Conservation (phyloP, 2,113 vertebrate genomes). For the Odocoileus hemionus region DNA sequence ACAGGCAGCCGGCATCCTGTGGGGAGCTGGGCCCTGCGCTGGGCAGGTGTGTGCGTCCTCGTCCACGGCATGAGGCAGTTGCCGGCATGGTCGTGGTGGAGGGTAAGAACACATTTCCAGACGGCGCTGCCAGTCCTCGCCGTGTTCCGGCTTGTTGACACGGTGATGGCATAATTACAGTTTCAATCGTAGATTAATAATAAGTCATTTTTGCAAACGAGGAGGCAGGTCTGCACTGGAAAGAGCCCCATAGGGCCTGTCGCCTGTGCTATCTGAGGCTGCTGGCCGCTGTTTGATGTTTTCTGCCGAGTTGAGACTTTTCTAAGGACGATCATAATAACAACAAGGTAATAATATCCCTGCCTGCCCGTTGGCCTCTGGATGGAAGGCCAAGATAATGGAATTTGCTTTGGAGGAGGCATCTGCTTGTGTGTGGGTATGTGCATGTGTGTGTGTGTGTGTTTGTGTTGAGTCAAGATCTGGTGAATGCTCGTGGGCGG, state of each 20-base stretch:
- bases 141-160: conserved; percentile 65
- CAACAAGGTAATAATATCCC: conserved; percentile 40
- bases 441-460: neutral
- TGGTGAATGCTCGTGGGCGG: neutral
- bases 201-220: conserved; percentile 71
- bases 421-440: neutral
- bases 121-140: conserved; percentile 40
- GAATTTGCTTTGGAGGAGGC: neutral
- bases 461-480: neutral
- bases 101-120: conserved; percentile 32
- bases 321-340: neutral
- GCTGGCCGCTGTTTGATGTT: conserved; percentile 74
- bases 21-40: neutral
- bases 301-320: conserved; percentile 56
- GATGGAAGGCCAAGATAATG: neutral
- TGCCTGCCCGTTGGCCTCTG: neutral
- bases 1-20: neutral
- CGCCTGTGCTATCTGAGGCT: conserved; percentile 66
- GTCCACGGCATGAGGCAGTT: neutral
- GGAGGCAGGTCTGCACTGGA: conserved; percentile 77
- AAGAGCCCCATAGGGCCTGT: conserved; percentile 69
- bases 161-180: conserved; percentile 78
- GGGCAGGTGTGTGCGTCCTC: neutral
- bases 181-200: conserved; percentile 81
- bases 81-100: neutral